These are phyloP conservation scores for Antitype chi DNA, from an alignment of 2,888 invertebrate genomes.

Conservation along the genomic window DNA sequence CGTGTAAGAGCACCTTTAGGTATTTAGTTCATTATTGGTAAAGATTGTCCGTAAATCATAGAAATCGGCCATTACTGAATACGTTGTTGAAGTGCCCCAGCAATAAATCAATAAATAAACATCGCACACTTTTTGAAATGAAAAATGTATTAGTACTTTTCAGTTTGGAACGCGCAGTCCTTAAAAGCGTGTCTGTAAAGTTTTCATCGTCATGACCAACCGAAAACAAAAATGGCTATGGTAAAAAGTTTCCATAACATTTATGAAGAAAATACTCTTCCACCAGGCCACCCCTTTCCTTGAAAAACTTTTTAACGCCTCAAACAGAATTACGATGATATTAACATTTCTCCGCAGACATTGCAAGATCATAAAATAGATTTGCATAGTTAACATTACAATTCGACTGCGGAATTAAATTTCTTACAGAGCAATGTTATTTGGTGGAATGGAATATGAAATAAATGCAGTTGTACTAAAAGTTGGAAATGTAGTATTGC, in stretches of 20 bases:
- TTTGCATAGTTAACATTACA: slow-evolving; percentile 45
- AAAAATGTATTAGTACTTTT: neutral
- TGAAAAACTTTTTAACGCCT: slow-evolving; percentile 38
- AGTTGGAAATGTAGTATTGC: neutral
- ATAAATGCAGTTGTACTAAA: neutral
- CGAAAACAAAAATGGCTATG: neutral
- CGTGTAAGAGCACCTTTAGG: too few species aligned
- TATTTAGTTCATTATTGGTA: too few species aligned
- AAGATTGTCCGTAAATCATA: too few species aligned
- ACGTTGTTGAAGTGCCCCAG: too few species aligned
- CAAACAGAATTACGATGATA: slow-evolving; percentile 35
- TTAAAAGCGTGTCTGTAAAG: neutral
- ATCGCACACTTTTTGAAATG: neutral
- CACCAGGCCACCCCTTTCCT: neutral
- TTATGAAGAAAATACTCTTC: neutral
- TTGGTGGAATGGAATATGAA: neutral
- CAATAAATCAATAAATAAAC: too few species aligned
- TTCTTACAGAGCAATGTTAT: slow-evolving; percentile 13
- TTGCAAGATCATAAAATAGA: slow-evolving; percentile 52
- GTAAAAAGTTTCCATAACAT: too few species aligned
- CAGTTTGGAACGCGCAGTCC: neutral
- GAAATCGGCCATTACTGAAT: too few species aligned
- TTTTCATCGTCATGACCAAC: neutral
- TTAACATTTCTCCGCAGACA: slow-evolving; percentile 39
- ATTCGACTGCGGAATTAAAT: slow-evolving; percentile 33